Percentiles rank a stretch among this genome's conserved stretches.
Conservation (phyloP, 2,113 vertebrate species). For the Nycticryphes semicollaris region DNA sequence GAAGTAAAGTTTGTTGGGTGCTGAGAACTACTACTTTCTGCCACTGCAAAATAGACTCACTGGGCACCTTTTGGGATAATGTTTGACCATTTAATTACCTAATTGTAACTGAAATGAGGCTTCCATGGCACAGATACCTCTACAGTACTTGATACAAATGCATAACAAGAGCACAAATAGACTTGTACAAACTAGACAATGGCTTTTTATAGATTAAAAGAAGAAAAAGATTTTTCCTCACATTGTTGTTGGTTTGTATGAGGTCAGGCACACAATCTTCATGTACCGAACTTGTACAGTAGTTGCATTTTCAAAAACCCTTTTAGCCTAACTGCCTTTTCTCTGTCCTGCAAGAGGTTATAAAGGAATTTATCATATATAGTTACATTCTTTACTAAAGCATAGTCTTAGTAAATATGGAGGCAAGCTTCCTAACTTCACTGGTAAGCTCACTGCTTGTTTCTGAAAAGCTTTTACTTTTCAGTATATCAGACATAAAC, state of each 20-base stretch:
- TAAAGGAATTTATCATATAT: neutral
- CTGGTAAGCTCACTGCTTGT: neutral
- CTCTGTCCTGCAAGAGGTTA: neutral
- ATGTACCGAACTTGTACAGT: neutral
- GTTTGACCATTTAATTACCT: neutral
- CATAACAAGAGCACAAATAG: neutral
- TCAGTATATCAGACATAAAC: neutral
- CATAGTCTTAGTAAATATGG: neutral
- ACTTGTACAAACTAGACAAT: neutral
- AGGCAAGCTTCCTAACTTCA: neutral
- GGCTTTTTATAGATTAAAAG: neutral
- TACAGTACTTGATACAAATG: neutral
- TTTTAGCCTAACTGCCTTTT: neutral
- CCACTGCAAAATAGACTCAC: neutral
- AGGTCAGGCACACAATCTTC: neutral
- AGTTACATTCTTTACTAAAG: neutral
- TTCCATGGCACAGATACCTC: neutral
- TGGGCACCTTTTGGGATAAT: neutral
- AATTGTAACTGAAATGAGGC: neutral
- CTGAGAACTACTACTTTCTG: neutral
- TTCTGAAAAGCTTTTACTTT: neutral
- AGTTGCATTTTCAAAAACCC: neutral
- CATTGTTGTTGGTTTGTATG: neutral
- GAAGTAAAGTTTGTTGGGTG: neutral
- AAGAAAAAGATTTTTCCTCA: neutral